Conservation (phyloP, 2,888 invertebrate species). For the Eustalomyia histrio region DNA sequence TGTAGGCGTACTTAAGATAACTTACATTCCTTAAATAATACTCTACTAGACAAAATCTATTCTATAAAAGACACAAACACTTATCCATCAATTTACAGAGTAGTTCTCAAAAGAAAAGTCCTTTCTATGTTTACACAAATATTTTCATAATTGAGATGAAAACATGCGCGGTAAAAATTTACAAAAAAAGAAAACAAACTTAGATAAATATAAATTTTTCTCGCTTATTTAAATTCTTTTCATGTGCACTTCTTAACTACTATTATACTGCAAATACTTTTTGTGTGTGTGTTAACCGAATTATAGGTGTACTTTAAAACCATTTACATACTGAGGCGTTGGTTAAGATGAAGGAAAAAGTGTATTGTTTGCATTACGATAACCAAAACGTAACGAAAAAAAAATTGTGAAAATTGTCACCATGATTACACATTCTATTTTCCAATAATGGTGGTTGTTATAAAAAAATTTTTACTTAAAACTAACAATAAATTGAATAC, state of each 20-base stretch:
- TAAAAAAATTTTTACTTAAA: slow-evolving; percentile 42
- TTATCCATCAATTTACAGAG: background rate
- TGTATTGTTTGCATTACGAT: slow-evolving; percentile 54
- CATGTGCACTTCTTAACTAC: no score
- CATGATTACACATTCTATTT: slow-evolving; percentile 68
- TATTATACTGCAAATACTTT: background rate
- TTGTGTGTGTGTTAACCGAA: background rate
- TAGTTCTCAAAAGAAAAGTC: background rate
- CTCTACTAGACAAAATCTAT: slow-evolving; percentile 26
- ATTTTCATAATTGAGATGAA: no score
- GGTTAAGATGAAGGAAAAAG: slow-evolving; percentile 21
- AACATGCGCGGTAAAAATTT: no score
- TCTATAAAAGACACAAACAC: background rate
- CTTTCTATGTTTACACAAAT: no score
- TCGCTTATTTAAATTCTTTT: no score
- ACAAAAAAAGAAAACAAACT: no score
- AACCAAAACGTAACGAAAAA: slow-evolving; percentile 34
- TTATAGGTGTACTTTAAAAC: background rate
- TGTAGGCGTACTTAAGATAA: slow-evolving; percentile 78
- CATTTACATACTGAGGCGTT: slow-evolving; percentile 30
- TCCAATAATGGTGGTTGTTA: slow-evolving; percentile 60
- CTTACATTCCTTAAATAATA: slow-evolving; percentile 72
- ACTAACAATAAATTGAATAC: slow-evolving; percentile 61
- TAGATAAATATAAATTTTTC: no score
- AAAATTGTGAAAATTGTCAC: slow-evolving; percentile 77